Base-by-base conservation (phyloP, 2,888 invertebrate species). In the Cordylochernes scorpioides region DNA sequence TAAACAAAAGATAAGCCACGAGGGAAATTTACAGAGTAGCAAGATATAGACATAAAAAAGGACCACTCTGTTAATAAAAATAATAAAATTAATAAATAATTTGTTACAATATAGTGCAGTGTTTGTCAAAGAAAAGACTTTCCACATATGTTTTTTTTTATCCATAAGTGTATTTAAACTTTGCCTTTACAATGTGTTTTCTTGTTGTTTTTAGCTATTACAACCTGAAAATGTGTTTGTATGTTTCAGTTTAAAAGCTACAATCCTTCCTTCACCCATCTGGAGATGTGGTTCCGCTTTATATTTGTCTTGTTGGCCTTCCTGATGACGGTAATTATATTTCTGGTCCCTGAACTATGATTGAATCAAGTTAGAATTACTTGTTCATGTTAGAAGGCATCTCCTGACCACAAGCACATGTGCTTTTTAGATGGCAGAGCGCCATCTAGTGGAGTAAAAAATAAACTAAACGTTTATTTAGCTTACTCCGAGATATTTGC, bases 241-340 rank as follows among this genome's bases (percentile, higher is more conserved):
- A 35, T 41, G 29, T 66, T 67, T 34, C 62, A 88, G 88, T 84
- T 86, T 51, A 84, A 84, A 57, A 82, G 75, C 3, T 91, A 86
- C 57, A 88, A 84, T 55, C 78, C 86, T 26, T 73, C 73, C 7
- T 94, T 88, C 50, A 88, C 88, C 17, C 82, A 86, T 59, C 71
- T 91, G 50, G 88, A 91, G 58, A 80, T 91, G 37, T 91, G 88
- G 82, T 84, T 91, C 51, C 62, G 91, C 42, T 75, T 88, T 50
- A 73, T 88, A 45, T 91, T 88, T 54, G 60, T 88, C 28, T 57
- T 84, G 24, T 64, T 73, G 22, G 72, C 84, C 2, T 88, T 91
- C 51, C 56, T 68, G 33, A 68, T 77, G 19, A 71, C 75, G 44
- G 86, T 86, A 63, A 71, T 71, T 64, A 28, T 15, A 27, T 17